Conservation (phyloP, 2,888 invertebrate genomes). For the Sylvicola fuscatus region DNA sequence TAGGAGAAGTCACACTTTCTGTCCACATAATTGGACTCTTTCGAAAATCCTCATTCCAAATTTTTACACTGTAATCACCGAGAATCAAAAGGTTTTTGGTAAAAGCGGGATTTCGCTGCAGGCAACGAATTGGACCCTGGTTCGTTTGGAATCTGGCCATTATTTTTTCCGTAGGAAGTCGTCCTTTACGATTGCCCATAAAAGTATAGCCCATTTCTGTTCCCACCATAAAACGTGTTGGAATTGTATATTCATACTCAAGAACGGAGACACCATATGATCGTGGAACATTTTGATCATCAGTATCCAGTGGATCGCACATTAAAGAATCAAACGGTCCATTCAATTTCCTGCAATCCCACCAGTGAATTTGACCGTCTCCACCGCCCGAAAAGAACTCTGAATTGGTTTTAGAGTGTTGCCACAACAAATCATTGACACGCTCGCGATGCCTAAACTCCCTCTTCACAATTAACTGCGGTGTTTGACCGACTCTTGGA, state of each 20-base stretch:
- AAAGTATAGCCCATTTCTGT: conserved; percentile 44
- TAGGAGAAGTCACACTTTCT: conserved; percentile 36
- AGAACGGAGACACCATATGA: conserved; percentile 41
- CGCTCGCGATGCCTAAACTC: conserved; percentile 72
- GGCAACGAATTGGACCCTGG: conserved; percentile 63
- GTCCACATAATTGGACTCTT: conserved; percentile 84
- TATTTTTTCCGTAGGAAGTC: conserved; percentile 41
- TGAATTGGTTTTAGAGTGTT: conserved; percentile 79
- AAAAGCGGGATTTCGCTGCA: conserved; percentile 46
- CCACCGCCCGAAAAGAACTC: conserved; percentile 85
- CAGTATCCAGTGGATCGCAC: conserved; percentile 37
- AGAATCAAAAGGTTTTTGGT: conserved; percentile 39
- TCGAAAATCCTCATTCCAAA: conserved; percentile 63
- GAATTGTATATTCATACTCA: conserved; percentile 46
- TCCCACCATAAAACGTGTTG: conserved; percentile 52
- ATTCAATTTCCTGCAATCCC: conserved; percentile 47
- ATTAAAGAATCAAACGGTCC: conserved; percentile 37
- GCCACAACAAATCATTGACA: conserved; percentile 67
- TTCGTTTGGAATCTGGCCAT: conserved; percentile 26
- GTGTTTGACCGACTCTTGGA: conserved; percentile 45
- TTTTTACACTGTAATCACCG: conserved; percentile 37
- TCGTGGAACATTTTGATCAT: conserved; percentile 29
- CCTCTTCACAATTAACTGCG: conserved; percentile 49
- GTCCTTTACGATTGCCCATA: conserved; percentile 48
- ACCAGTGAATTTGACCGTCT: conserved; percentile 65